Base-by-base conservation (phyloP, 2,888 invertebrate genomes). In the Lasioglossum lativentre region DNA sequence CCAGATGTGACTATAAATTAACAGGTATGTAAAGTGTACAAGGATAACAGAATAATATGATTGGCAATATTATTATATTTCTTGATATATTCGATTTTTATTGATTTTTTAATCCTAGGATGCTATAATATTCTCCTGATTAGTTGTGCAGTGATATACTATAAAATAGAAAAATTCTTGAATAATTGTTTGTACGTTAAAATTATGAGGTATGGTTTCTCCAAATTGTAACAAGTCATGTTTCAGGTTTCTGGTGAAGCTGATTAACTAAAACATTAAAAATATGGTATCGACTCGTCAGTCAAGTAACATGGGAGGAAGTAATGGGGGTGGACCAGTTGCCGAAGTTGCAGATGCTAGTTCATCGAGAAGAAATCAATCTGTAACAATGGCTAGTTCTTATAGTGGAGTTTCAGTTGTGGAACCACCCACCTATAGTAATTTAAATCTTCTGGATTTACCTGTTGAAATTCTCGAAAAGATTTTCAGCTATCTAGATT, bases 391-490 rank as follows among this genome's bases (percentile, higher is more conserved):
- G 85, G 87, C 91, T 82, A 93, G 90, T 76, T 88, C 93, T 76
- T 92, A 91, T 79, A 90, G 81, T 19, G 81, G 79, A 27, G 52
- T 83, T 30, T 75, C 90, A 23, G 80, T 80, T 19, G 75, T 85
- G 16, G 91, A 90, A 91, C 86, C 93, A 78, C 86, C 90, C 38
- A 45, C 91, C 42, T 83, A 80, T 47, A 87, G 91, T 70, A 90
- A 91, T 45, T 79, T 95, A 42, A 95, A 95, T 93, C 95, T 98
- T 85, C 95, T 98, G 88, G 97, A 98, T 95, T 95, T 98, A 93
- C 98, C 98, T 38, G 96, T 96, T 90, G 98, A 98, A 96, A 96
- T 98, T 89, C 95, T 98, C 86, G 97, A 97, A 93, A 98, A 98
- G 95, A 97, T 98, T 90, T 96, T 98, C 91, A 96, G 97, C 88